Evolutionary conservation across 2,113 vertebrate species (phyloP).

Genomic region (Chionomys nivalis): DNA sequence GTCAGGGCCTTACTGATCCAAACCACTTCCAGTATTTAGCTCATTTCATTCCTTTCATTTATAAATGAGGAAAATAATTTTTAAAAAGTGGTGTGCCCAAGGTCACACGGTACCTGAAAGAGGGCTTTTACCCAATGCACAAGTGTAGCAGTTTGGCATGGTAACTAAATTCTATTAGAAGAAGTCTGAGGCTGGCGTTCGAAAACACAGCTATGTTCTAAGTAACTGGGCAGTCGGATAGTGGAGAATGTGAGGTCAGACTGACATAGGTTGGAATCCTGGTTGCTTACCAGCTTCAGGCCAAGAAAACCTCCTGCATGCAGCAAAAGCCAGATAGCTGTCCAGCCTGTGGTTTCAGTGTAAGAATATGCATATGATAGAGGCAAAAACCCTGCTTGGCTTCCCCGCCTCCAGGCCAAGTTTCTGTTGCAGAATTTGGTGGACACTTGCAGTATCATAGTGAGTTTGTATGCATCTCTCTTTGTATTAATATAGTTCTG

Average conservation of each 20-base stretch:
- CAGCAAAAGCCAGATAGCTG: not conserved
- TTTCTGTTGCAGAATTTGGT: not conserved
- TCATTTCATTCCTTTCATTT: conserved; percentile 17
- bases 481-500: too few species aligned
- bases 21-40: not conserved
- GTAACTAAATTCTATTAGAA: not conserved
- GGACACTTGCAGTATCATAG: not conserved
- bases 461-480: not conserved
- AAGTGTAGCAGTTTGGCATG: not conserved
- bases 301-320: not conserved
- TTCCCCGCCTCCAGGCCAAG: not conserved
- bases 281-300: not conserved
- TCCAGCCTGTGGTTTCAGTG: not conserved
- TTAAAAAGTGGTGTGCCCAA: not conserved
- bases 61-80: not conserved
- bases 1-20: not conserved
- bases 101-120: not conserved
- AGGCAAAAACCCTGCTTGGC: not conserved
- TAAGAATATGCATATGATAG: not conserved
- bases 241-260: not conserved
- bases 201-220: not conserved
- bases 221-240: not conserved
- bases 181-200: not conserved
- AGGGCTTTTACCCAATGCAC: not conserved
- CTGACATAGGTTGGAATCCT: not conserved